phyloP scores from a whole-genome alignment of 2,113 vertebrate species.

The Electrona antarctica region DNA sequence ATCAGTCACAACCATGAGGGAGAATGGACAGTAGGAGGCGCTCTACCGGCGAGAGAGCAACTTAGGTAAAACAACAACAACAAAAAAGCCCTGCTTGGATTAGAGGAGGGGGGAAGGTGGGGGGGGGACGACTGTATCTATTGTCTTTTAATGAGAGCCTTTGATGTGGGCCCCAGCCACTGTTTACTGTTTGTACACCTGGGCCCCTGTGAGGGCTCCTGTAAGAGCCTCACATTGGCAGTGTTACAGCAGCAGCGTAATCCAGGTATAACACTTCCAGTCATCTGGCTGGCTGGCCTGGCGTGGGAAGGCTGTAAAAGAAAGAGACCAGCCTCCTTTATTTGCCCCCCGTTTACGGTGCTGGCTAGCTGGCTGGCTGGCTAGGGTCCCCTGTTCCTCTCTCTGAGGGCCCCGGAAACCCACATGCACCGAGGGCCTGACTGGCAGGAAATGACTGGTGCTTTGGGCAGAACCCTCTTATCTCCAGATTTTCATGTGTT shows the following conservation, averaged over 20 bases:
- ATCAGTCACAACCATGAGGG: not conserved
- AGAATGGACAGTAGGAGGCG: slow-evolving; percentile 62
- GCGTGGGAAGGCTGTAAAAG: slow-evolving; percentile 80
- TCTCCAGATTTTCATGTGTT: not conserved
- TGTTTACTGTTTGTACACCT: slow-evolving; percentile 84
- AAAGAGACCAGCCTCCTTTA: slow-evolving; percentile 63
- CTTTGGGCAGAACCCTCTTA: not conserved
- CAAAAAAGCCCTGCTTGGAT: slow-evolving; percentile 23
- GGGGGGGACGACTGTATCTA: slow-evolving; percentile 56
- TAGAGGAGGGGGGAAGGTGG: slow-evolving; percentile 12
- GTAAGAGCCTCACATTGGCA: slow-evolving; percentile 63
- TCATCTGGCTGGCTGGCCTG: slow-evolving; percentile 66
- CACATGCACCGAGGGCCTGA: not conserved
- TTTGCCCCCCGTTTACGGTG: slow-evolving; percentile 74
- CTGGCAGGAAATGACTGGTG: not conserved
- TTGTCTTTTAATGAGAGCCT: slow-evolving; percentile 82
- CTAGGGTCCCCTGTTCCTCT: slow-evolving; percentile 16
- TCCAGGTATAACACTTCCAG: slow-evolving; percentile 77
- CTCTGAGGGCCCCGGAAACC: not conserved
- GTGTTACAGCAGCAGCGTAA: slow-evolving; percentile 42
- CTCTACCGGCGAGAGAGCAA: slow-evolving; percentile 15
- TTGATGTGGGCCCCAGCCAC: slow-evolving; percentile 73
- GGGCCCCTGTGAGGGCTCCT: slow-evolving; percentile 50
- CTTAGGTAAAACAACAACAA: slow-evolving; percentile 25
- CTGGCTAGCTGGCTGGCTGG: not conserved